Percentiles rank a stretch among this genome's conserved stretches.
These are phyloP conservation scores for Delia radicum DNA, from an alignment of 1,140 invertebrate genomes.

Conservation along the genomic window DNA sequence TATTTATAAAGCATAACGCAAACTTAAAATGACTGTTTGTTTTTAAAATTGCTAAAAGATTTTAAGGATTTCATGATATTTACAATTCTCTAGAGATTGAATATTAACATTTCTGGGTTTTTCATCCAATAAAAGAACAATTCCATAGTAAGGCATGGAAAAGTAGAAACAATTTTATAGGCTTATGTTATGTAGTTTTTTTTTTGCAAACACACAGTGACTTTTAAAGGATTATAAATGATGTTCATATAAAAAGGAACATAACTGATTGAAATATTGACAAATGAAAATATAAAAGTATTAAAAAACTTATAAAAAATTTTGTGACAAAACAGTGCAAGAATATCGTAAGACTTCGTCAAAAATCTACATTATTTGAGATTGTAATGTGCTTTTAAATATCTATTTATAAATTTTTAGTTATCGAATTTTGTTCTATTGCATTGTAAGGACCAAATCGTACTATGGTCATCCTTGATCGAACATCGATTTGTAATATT, in stretches of 20 bases:
- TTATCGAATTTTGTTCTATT: too few species aligned
- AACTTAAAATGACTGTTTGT: not conserved
- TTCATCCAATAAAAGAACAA: not conserved
- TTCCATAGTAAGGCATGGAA: not conserved
- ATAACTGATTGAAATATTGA: constrained; percentile 13
- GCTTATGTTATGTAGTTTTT: not conserved
- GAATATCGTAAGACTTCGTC: too few species aligned
- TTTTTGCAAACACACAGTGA: constrained; percentile 1
- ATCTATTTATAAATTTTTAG: too few species aligned
- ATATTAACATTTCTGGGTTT: not conserved
- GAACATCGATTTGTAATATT: too few species aligned
- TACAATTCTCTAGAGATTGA: constrained; percentile 16
- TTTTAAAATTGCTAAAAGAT: not conserved
- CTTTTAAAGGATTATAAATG: not conserved
- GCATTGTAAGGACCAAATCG: too few species aligned
- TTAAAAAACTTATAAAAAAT: not conserved
- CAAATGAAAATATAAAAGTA: not conserved
- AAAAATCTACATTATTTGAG: too few species aligned
- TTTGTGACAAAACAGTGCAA: too few species aligned
- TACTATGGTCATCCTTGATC: too few species aligned
- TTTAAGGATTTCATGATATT: constrained; percentile 15
- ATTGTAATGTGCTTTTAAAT: too few species aligned
- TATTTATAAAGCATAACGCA: too few species aligned
- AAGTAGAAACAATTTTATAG: not conserved
- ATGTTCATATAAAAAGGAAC: not conserved